Conservation (phyloP, 2,113 vertebrate genomes). For the Antechinus flavipes region DNA sequence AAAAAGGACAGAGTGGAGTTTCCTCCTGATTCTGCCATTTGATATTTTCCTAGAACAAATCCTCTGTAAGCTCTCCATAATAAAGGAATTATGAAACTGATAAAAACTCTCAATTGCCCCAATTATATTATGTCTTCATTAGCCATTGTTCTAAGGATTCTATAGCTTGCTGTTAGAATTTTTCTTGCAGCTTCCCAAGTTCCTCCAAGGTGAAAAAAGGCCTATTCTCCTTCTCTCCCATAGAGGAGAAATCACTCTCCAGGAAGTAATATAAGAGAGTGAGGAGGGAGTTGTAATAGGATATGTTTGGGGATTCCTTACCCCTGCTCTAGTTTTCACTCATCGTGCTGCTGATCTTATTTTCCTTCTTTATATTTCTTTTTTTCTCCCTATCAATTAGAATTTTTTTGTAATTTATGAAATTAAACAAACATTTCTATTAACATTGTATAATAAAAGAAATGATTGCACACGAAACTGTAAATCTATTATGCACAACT, state of each 20-base stretch:
- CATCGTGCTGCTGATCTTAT: neutral
- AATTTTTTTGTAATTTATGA: too few species aligned
- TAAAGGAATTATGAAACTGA: neutral
- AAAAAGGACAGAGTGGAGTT: neutral
- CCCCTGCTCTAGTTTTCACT: neutral
- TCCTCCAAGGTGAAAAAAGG: too few species aligned
- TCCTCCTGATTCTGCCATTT: neutral
- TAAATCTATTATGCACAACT: too few species aligned
- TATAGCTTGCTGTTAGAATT: neutral
- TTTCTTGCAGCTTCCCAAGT: neutral
- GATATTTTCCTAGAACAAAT: neutral
- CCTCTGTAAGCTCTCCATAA: neutral
- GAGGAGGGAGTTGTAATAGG: neutral
- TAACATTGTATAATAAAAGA: too few species aligned
- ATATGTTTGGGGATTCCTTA: neutral
- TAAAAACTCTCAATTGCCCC: neutral
- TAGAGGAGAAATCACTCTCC: neutral
- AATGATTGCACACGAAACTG: too few species aligned
- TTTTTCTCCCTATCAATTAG: too few species aligned
- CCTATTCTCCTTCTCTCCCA: neutral
- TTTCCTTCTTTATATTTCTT: neutral
- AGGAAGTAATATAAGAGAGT: neutral
- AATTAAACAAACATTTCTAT: too few species aligned
- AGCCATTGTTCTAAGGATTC: neutral
- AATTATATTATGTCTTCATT: neutral